Evolutionary conservation across 53 echinoderm and acorn worm species (phyloP), one percentile per base, ranked within the genome.

Genomic region (Luidia sarsii): DNA sequence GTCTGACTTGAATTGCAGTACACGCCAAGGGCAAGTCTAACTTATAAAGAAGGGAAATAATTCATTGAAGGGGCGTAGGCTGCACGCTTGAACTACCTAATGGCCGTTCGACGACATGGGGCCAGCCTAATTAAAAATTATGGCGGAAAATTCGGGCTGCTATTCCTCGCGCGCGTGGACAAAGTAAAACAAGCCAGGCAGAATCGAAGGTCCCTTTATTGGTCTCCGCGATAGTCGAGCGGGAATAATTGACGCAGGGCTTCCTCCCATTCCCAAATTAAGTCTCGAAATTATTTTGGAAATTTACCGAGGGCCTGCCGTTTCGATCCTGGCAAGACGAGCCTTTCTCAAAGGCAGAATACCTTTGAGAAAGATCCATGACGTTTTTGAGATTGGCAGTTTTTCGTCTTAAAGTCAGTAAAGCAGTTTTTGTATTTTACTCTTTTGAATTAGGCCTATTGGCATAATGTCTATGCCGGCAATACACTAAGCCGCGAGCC

Each of bases 101-200:
- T 77, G 59, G 77, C 77, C 9, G 29, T 41, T 15, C 37, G 43
- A 61, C 77, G 59, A 46, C 60, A 5, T 6, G 43, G 22, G 14
- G 48, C 60, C 43, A 33, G 62, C 77, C 55, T 77, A 77, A 77
- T 77, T 77, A 77, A 77, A 77, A 77, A 77, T 77, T 60, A 77
- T 77, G 9, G 77, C 60, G 48, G 77, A 59, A 61, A 77, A 55
- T 77, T 60, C 59, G 59, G 77, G 16, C 61, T 61, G 60, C 38
- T 30, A 55, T 77, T 72, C 13, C 54, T 1, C 2, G 45, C 24
- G 36, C 57, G n/a, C 27, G 10, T 18, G 36, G 2, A 45, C 48
- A 68, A 46, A 16, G 7, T 25, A 48, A 68, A 46, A 22, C 68
- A 68, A 68, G 25, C 30, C 45, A 48, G 21, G 68, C 48, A 30